Conservation (phyloP, 2,888 invertebrate genomes). For the Acronicta psi region DNA sequence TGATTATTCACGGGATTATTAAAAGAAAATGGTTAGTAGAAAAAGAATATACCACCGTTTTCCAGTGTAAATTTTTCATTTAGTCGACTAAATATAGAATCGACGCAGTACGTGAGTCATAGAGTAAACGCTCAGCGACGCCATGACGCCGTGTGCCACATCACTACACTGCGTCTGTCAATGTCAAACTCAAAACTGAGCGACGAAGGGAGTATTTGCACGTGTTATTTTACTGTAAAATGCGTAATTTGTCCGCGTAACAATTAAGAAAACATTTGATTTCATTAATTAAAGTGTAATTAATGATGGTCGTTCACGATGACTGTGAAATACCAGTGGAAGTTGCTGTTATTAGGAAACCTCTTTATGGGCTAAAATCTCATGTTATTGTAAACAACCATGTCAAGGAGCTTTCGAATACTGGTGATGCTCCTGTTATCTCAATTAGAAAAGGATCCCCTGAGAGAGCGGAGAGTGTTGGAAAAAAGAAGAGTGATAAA, state of each 20-base stretch:
- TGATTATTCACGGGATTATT: too few relatives aligned
- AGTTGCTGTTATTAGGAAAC: slow-evolving; percentile 55
- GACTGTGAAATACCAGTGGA: slow-evolving; percentile 59
- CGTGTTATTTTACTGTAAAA: slow-evolving; percentile 24
- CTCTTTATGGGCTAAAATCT: slow-evolving; percentile 62
- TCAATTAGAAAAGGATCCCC: slow-evolving; percentile 30
- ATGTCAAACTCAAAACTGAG: too few relatives aligned
- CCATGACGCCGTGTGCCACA: slow-evolving; percentile 3
- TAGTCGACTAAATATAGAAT: slow-evolving; percentile 1
- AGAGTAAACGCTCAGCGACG: not conserved
- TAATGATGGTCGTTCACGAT: slow-evolving; percentile 70
- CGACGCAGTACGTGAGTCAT: not conserved
- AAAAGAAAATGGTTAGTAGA: too few relatives aligned
- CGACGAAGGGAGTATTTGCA: slow-evolving; percentile 6
- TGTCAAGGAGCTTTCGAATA: slow-evolving; percentile 62
- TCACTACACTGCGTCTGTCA: slow-evolving; percentile 20
- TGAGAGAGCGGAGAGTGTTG: slow-evolving; percentile 9
- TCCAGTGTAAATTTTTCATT: not conserved
- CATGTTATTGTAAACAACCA: slow-evolving; percentile 70
- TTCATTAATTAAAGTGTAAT: slow-evolving; percentile 14
- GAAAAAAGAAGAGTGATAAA: slow-evolving; percentile 33
- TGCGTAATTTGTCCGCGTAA: not conserved
- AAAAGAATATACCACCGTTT: too few relatives aligned
- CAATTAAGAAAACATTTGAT: not conserved
- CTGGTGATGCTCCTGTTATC: slow-evolving; percentile 24